Evolutionary conservation across 2,888 invertebrate species (phyloP).

Genomic region (Zygothrica quintamaculata): DNA sequence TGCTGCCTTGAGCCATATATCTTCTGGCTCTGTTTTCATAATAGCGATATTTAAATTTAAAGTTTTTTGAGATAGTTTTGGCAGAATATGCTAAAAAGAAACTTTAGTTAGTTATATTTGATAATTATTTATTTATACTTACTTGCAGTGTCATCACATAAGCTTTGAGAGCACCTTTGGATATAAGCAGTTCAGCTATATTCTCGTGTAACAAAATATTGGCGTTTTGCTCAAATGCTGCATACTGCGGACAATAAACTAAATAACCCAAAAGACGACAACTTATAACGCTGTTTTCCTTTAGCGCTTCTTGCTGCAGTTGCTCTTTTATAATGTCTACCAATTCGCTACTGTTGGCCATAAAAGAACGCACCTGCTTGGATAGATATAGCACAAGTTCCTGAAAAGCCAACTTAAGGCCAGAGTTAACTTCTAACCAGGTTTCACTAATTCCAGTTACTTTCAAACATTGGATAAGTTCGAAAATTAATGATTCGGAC

Average conservation of each 20-base stretch:
- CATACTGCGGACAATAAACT: constrained; percentile 66
- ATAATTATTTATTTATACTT: background rate
- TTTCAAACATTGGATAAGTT: constrained; percentile 71
- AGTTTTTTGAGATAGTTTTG: constrained; percentile 70
- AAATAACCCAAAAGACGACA: constrained; percentile 73
- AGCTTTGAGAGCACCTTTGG: constrained; percentile 59
- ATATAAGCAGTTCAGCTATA: constrained; percentile 66
- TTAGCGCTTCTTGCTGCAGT: constrained; percentile 64
- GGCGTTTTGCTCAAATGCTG: constrained; percentile 79
- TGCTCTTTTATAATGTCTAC: constrained; percentile 68
- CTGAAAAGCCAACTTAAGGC: constrained; percentile 18
- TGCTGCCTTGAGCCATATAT: constrained; percentile 79
- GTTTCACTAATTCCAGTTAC: constrained; percentile 71
- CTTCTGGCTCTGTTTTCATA: constrained; percentile 68
- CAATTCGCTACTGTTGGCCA: constrained; percentile 71
- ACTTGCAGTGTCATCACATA: constrained; percentile 81
- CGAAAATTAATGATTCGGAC: constrained; percentile 73
- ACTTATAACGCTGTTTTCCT: constrained; percentile 63
- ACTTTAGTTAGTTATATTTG: background rate
- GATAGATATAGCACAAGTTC: constrained; percentile 69
- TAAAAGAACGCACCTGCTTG: constrained; percentile 69
- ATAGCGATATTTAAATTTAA: constrained; percentile 68
- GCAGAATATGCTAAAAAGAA: constrained; percentile 70
- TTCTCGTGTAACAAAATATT: constrained; percentile 79
- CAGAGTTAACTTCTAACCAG: constrained; percentile 54